These are phyloP conservation scores for Magallana ariakensis DNA, from an alignment of 1,140 invertebrate species.

Conservation along the genomic window DNA sequence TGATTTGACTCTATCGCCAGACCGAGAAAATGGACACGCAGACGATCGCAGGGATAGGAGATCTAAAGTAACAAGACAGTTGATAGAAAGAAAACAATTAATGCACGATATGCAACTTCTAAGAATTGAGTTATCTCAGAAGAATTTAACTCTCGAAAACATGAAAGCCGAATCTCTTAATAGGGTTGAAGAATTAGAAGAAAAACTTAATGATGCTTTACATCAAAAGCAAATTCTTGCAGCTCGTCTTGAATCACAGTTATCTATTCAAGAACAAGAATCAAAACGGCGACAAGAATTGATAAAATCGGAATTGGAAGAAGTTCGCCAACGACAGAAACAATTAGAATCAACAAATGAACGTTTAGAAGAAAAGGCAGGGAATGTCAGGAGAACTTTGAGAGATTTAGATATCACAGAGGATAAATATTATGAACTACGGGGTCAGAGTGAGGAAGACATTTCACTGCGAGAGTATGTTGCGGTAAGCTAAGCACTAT, in stretches of 20 bases:
- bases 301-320: slow-evolving; percentile 76
- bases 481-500: slow-evolving; percentile 68
- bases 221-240: slow-evolving; percentile 79
- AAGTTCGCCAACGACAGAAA: slow-evolving; percentile 74
- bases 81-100: slow-evolving; percentile 78
- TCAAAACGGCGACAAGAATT: slow-evolving; percentile 74
- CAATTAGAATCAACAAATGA: slow-evolving; percentile 79
- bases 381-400: slow-evolving; percentile 74
- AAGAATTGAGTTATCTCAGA: slow-evolving; percentile 80
- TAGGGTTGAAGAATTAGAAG: slow-evolving; percentile 78
- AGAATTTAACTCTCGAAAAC: slow-evolving; percentile 77
- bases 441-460: slow-evolving; percentile 72
- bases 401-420: slow-evolving; percentile 76
- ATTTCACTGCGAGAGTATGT: slow-evolving; percentile 79
- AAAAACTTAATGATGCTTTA: slow-evolving; percentile 77
- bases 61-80: slow-evolving; percentile 70
- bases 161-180: slow-evolving; percentile 77
- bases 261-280: slow-evolving; percentile 78
- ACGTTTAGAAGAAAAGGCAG: slow-evolving; percentile 76
- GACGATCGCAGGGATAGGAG: slow-evolving; percentile 64
- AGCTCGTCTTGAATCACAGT: slow-evolving; percentile 76
- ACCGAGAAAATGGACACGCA: slow-evolving; percentile 63
- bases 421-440: slow-evolving; percentile 76
- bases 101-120: slow-evolving; percentile 78
- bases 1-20: slow-evolving; percentile 75